Evolutionary conservation across 1,140 invertebrate genomes (phyloP).

Genomic region (Bathynomus jamesi): DNA sequence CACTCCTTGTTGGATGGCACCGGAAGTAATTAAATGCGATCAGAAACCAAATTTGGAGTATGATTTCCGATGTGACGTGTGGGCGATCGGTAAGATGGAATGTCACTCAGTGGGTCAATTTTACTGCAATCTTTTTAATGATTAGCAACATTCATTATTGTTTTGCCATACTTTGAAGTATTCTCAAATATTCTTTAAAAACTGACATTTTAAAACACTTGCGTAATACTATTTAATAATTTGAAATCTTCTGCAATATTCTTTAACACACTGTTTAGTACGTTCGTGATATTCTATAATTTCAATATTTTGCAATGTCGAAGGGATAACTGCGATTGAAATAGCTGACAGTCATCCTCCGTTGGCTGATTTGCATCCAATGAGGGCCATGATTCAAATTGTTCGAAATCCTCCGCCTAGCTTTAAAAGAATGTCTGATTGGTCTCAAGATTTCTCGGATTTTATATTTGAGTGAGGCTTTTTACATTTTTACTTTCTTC

Average conservation of each 20-base stretch:
- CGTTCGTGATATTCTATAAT: too few species aligned
- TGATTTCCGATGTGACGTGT: slow-evolving; percentile 72
- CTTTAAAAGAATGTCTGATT: slow-evolving; percentile 62
- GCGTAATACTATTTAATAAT: too few species aligned
- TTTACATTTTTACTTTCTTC: too few species aligned
- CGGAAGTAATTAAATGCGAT: slow-evolving; percentile 62
- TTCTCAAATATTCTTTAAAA: too few species aligned
- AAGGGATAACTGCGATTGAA: slow-evolving; percentile 78
- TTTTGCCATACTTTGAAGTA: too few species aligned
- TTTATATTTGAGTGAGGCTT: slow-evolving; percentile 68
- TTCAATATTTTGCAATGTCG: too few species aligned
- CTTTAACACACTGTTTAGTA: too few species aligned
- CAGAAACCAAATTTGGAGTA: slow-evolving; percentile 53
- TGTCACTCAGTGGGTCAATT: too few species aligned
- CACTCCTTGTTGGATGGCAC: slow-evolving; percentile 86
- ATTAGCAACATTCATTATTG: too few species aligned
- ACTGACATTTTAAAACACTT: too few species aligned
- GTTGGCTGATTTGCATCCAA: slow-evolving; percentile 74
- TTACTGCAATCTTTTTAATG: too few species aligned
- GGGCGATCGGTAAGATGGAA: slow-evolving; percentile 73
- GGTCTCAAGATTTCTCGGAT: slow-evolving; percentile 69
- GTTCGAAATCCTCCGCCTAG: slow-evolving; percentile 76
- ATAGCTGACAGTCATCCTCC: slow-evolving; percentile 79
- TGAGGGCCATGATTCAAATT: slow-evolving; percentile 76
- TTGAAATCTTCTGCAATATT: too few species aligned